Percentiles rank a stretch among this genome's conserved stretches.
phyloP scores from a whole-genome alignment of 2,888 invertebrate species.

The Pheosia gnoma region DNA sequence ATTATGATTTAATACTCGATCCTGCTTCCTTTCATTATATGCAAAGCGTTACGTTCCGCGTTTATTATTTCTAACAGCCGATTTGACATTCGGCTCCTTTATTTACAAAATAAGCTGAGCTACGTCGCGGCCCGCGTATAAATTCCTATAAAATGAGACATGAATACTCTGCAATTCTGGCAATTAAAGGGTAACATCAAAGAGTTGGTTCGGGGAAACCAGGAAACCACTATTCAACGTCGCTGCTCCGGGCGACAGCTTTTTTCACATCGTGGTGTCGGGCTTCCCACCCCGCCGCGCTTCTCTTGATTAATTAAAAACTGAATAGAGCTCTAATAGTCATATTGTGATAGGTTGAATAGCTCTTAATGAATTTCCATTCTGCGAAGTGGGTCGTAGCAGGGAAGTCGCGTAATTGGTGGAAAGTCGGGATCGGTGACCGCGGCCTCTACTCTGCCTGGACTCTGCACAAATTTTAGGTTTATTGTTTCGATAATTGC shows the following conservation, averaged over 20 bases:
- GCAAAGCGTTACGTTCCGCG: conserved; percentile 52
- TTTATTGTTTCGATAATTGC: conserved; percentile 82
- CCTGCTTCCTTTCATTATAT: conserved; percentile 51
- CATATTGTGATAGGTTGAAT: conserved; percentile 80
- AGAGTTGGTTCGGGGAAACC: conserved; percentile 63
- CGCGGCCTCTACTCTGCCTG: conserved; percentile 47
- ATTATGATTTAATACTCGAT: conserved; percentile 43
- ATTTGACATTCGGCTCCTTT: conserved; percentile 58
- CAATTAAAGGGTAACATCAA: conserved; percentile 72
- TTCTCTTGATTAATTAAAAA: conserved; percentile 69
- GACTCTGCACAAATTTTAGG: conserved; percentile 74
- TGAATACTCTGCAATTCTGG: conserved; percentile 64
- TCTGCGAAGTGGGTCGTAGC: conserved; percentile 70
- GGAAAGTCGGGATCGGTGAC: conserved; percentile 73
- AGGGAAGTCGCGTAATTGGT: conserved; percentile 71
- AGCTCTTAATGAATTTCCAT: conserved; percentile 79
- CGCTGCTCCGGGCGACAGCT: conserved; percentile 35
- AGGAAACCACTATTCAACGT: conserved; percentile 58
- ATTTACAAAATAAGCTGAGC: conserved; percentile 55
- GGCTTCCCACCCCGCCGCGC: conserved; percentile 32
- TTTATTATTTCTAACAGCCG: conserved; percentile 58
- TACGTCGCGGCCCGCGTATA: conserved; percentile 54
- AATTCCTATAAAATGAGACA: conserved; percentile 66
- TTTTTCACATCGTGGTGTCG: conserved; percentile 29
- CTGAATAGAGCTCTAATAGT: conserved; percentile 70